Evolutionary conservation across 2,888 invertebrate genomes (phyloP).

Genomic region (Penaeus monodon): DNA sequence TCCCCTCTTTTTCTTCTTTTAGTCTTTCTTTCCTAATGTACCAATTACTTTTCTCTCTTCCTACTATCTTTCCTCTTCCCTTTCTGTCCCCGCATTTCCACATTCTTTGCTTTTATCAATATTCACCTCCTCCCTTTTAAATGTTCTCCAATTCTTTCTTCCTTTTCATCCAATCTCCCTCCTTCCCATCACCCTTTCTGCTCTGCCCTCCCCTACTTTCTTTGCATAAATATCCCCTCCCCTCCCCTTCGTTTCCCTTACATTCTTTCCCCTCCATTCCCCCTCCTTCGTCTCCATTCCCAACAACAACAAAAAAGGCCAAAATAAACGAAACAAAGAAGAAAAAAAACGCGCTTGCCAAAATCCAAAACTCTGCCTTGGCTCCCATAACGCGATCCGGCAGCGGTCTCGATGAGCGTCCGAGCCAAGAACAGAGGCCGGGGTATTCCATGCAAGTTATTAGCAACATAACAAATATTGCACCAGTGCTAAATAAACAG

Average conservation of each 20-base stretch:
- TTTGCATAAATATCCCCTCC: not conserved
- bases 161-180: not conserved
- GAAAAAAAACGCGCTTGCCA: too few species aligned
- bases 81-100: not conserved
- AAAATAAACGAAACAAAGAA: too few species aligned
- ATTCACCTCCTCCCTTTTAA: not conserved
- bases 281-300: too few species aligned
- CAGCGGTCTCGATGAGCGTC: too few species aligned
- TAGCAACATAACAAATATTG: too few species aligned
- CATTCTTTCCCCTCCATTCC: not conserved
- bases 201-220: not conserved
- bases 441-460: too few species aligned
- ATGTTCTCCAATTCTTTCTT: not conserved
- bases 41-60: not conserved
- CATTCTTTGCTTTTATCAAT: not conserved
- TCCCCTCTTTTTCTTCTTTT: too few species aligned
- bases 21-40: not conserved
- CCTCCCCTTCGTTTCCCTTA: not conserved
- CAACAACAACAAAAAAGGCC: too few species aligned
- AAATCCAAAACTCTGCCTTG: too few species aligned
- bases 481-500: too few species aligned
- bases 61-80: not conserved
- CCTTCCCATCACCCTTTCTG: not conserved
- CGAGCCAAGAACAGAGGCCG: too few species aligned
- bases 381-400: too few species aligned